These are phyloP conservation scores for Phrynocephalus guinanensis DNA, from an alignment of 2,797 vertebrate genomes.

Conservation along the genomic window DNA sequence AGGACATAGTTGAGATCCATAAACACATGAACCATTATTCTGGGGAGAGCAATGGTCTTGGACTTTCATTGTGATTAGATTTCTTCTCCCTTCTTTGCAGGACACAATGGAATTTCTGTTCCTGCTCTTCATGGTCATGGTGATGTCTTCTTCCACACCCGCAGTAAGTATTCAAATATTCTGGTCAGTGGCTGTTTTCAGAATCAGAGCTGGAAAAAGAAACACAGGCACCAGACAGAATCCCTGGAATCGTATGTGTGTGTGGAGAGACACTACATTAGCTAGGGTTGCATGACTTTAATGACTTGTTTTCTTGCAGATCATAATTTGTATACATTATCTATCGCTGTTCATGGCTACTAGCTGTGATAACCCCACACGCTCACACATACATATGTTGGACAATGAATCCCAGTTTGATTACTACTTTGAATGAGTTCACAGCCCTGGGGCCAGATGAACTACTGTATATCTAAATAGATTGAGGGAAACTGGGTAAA, in stretches of 20 bases:
- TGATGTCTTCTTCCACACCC: slow-evolving; percentile 47
- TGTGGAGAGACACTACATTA: neutral
- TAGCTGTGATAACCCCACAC: neutral
- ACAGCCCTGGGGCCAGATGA: neutral
- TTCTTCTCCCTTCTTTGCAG: slow-evolving; percentile 56
- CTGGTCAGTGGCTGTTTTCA: neutral
- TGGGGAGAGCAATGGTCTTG: neutral
- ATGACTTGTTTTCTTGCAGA: neutral
- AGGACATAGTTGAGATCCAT: too few species aligned
- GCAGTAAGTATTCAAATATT: slow-evolving; percentile 69
- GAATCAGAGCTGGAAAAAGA: slow-evolving; percentile 1
- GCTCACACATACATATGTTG: too few species aligned
- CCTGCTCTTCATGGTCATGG: slow-evolving; percentile 60
- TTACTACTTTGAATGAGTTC: too few species aligned
- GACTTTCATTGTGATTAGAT: neutral
- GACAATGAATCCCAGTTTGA: too few species aligned
- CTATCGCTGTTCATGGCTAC: neutral
- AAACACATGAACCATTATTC: too few species aligned
- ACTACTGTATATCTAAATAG: too few species aligned
- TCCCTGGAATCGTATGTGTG: slow-evolving; percentile 3
- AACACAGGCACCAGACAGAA: neutral
- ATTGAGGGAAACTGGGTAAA: too few species aligned
- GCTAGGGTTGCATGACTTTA: neutral
- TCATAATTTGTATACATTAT: neutral
- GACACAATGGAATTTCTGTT: slow-evolving; percentile 68